A percentile compares a stretch with the other conserved stretches of the same genome.
Evolutionary conservation across 2,888 invertebrate genomes (phyloP).

Genomic region (Athetis lepigone): DNA sequence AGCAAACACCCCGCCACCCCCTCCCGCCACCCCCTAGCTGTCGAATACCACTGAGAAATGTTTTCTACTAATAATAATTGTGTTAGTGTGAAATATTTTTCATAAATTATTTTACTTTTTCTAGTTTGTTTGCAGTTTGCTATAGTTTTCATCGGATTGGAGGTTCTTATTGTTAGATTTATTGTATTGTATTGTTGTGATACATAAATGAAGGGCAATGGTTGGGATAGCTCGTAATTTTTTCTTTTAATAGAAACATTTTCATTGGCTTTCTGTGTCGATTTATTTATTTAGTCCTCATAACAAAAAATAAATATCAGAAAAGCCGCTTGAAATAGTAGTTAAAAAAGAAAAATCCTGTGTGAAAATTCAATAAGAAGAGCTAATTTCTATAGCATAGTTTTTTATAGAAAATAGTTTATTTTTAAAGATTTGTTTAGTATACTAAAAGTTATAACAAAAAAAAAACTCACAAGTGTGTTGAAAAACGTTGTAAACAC

Average conservation of each 20-base stretch:
- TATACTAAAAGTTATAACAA: too few species aligned
- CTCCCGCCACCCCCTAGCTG: slow-evolving; percentile 33
- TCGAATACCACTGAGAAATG: slow-evolving; percentile 65
- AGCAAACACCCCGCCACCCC: slow-evolving; percentile 63
- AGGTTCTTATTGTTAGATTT: neutral
- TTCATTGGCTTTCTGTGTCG: neutral
- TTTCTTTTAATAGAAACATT: neutral
- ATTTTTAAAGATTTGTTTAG: too few species aligned
- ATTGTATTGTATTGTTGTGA: neutral
- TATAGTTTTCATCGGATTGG: neutral
- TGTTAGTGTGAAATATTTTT: slow-evolving; percentile 35
- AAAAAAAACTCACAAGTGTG: too few species aligned
- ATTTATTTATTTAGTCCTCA: too few species aligned
- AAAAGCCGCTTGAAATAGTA: too few species aligned
- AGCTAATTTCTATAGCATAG: too few species aligned
- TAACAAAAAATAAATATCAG: too few species aligned
- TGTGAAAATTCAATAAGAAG: too few species aligned
- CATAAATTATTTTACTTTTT: slow-evolving; percentile 12
- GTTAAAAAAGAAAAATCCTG: too few species aligned
- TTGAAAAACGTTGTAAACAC: too few species aligned
- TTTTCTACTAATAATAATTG: slow-evolving; percentile 58
- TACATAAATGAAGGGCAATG: neutral
- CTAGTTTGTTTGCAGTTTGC: slow-evolving; percentile 2
- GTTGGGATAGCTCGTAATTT: too few species aligned
- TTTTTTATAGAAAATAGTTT: too few species aligned